Base-by-base conservation (phyloP, 1,140 invertebrate genomes). In the Caenorhabditis latens region DNA sequence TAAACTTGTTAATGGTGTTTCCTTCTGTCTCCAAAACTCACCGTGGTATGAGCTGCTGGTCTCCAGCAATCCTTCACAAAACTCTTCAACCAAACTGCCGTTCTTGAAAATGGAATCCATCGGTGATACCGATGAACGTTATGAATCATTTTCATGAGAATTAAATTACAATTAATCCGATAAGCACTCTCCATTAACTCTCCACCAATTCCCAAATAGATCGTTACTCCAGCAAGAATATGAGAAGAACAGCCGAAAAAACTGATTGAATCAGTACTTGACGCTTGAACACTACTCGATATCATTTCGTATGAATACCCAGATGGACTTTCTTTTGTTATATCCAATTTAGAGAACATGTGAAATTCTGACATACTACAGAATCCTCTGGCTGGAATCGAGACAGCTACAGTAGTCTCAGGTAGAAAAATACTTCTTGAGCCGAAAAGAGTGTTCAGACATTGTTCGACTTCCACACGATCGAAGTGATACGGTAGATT, bases 161-260 rank as follows among this genome's bases (percentile, higher is more conserved):
- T 79, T n/a, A 24, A n/a, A 79, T 79, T 42, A 21, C 46, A 79
- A 79, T 79, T 79, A 79, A 79, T 79, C 11, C 71, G 32, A 50
- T 79, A 48, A 24, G 71, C 14, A 32, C 71, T 79, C 14, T 63
- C 61, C 61, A 63, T 63, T 32, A 63, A 63, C 9, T 71, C 65
- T 71, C 71, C 71, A 24, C 71, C 71, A 79, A 79, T 79, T 24
- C 71, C 71, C 71, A 79, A 53, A 79, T 79, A 79, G 50, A 79
- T n/a, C 0, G 71, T 79, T 1, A 79, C 46, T 13, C 71, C 71
- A 19, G 71, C 71, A 46, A 79, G 21, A 32, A 42, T 16, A 16
- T 24, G 43, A 43, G 43, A 50, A 11, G 43, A 19, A 14, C 71
- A 79, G 9, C 71, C 71, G 19, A 79, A 79, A 4, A 50, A 79